Conservation (phyloP, 2,797 vertebrate genomes). For the Acanthornis magna region DNA sequence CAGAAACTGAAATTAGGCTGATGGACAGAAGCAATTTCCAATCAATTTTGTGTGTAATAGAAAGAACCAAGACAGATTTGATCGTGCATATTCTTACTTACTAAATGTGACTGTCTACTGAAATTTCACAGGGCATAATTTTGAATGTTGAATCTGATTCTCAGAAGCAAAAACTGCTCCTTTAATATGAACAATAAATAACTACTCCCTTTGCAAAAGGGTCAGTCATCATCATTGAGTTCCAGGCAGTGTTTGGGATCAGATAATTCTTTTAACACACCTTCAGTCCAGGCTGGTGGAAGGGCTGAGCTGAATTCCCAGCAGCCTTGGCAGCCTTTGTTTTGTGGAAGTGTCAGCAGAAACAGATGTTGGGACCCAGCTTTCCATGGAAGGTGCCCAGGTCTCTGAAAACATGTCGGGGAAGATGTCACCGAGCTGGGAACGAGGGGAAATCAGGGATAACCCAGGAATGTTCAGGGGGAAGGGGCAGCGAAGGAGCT, state of each 20-base stretch:
- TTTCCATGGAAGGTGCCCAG: background rate
- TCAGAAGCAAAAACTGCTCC: background rate
- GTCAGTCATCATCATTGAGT: background rate
- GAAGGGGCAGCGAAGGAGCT: background rate
- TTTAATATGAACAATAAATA: background rate
- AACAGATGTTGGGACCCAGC: background rate
- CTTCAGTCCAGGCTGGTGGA: background rate
- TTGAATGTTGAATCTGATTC: background rate
- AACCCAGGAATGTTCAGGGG: background rate
- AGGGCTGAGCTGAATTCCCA: background rate
- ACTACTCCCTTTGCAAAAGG: background rate
- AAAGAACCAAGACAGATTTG: background rate
- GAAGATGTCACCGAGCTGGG: background rate
- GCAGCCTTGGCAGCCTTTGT: background rate
- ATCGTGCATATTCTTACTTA: background rate
- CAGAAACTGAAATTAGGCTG: background rate
- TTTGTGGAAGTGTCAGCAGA: background rate
- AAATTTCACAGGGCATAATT: background rate
- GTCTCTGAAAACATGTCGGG: background rate
- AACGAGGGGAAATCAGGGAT: background rate
- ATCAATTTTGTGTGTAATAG: background rate
- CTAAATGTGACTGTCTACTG: background rate
- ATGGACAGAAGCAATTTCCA: background rate
- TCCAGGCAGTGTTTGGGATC: background rate
- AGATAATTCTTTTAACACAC: background rate